Evolutionary conservation across 2,888 invertebrate genomes (phyloP).

Genomic region (Phyllotreta cruciferae): DNA sequence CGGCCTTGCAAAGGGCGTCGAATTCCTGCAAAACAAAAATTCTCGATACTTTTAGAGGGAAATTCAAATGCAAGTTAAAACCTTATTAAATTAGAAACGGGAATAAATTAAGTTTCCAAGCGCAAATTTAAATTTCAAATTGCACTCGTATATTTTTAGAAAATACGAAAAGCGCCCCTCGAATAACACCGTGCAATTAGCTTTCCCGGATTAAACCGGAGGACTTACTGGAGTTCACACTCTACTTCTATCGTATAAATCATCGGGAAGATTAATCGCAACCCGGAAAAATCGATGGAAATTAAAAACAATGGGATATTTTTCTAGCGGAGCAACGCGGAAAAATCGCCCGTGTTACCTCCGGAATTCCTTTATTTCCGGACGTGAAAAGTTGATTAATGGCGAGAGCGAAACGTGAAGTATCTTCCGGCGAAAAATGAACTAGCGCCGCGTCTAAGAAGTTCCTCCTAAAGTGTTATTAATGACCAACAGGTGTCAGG

Average conservation of each 20-base stretch:
- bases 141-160: neutral
- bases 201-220: too few species aligned
- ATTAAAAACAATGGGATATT: neutral
- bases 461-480: conserved; percentile 23
- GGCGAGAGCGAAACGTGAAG: conserved; percentile 17
- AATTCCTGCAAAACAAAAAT: conserved; percentile 73
- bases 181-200: neutral
- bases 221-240: too few species aligned
- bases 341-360: neutral
- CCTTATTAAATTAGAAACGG: conserved; percentile 11
- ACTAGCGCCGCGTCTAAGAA: conserved; percentile 7
- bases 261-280: too few species aligned
- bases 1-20: conserved; percentile 79
- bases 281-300: too few species aligned
- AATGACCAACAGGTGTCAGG: conserved; percentile 26
- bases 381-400: conserved; percentile 22
- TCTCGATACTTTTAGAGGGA: conserved; percentile 18
- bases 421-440: conserved; percentile 20
- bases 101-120: neutral
- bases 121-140: conserved; percentile 4
- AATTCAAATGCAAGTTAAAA: conserved; percentile 21
- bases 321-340: neutral
- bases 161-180: neutral
- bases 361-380: conserved; percentile 11
- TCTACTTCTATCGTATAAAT: too few species aligned